Base-by-base conservation (phyloP, 2,888 invertebrate genomes). In the Malachius bipustulatus region DNA sequence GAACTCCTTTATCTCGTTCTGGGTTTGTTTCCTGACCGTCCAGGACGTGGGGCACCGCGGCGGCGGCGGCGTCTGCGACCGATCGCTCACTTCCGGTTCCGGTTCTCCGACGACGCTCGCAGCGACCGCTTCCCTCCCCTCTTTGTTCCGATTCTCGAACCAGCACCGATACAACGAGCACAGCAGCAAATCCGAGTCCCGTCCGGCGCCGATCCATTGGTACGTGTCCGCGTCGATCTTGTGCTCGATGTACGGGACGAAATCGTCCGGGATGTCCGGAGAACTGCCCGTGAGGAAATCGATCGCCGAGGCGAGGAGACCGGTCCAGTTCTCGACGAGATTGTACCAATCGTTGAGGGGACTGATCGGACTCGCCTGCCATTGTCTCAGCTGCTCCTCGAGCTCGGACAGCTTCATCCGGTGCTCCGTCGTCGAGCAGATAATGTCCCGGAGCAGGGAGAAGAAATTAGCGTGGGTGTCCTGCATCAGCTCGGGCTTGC, bases 201-300 rank as follows among this genome's bases (percentile, higher is more conserved):
- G 70, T 0, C 91, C 91, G 4, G 88, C 88, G 2, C 93, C 93
- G 40, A 93, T 93, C 94, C 94, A 94, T 52, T 85, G 82, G 60
- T 85, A 88, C 51, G 75, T 68, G 55, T 78, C 75, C 41, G 76
- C 60, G 40, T 72, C 70, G 2, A 73, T 65, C 57, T 89, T 84
- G 63, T 78, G 85, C 58, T 89, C 89, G 50, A 90, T 70, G 51
- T 82, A 88, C 2, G 90, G 89, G 16, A 89, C 84, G 67, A 84
- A 90, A 53, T 88, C 87, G 16, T 84, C 81, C 0, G 88, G 82
- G 52, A 82, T 76, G 33, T 77, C 74, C n/a, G 76, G 70, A 52
- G 77, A 76, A 54, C 85, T 85, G 0, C 89, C 89, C 12, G 84
- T 79, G 4, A 90, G 66, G 59, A 89, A 90, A 50, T 80, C 79